Evolutionary conservation across 2,888 invertebrate genomes (phyloP).

Genomic region (Neocrepidodera transversa): DNA sequence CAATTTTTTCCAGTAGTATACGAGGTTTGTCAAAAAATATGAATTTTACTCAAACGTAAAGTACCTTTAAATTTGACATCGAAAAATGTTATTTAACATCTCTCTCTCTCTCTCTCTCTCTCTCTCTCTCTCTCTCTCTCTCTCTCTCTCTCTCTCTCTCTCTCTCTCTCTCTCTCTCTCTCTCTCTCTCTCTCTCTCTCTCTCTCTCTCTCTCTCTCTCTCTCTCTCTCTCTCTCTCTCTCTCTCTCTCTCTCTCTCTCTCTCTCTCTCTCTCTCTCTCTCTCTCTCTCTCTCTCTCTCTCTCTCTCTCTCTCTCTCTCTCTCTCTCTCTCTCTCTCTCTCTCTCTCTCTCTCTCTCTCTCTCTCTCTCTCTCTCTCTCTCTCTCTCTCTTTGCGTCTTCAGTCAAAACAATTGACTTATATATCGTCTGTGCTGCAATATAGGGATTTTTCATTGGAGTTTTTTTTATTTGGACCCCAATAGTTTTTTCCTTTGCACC

Average conservation of each 20-base stretch:
- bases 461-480: no score
- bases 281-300: slow-evolving; percentile 12
- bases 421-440: no score
- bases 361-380: slow-evolving; percentile 18
- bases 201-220: slow-evolving; percentile 5
- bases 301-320: slow-evolving; percentile 9
- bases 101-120: slow-evolving; percentile 12
- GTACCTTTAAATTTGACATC: no score
- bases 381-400: no score
- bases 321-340: slow-evolving; percentile 16
- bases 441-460: no score
- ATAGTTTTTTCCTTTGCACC: no score
- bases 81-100: no score
- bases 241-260: slow-evolving; percentile 13
- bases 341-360: slow-evolving; percentile 15
- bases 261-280: slow-evolving; percentile 7
- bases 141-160: slow-evolving; percentile 13
- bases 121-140: slow-evolving; percentile 12
- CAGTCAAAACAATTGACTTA: no score
- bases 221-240: slow-evolving; percentile 9
- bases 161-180: slow-evolving; percentile 12
- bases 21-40: no score
- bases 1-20: no score
- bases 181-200: slow-evolving; percentile 5
- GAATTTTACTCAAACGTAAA: no score